phyloP scores from a whole-genome alignment of 2,113 vertebrate species.

The Nibea albiflora region DNA sequence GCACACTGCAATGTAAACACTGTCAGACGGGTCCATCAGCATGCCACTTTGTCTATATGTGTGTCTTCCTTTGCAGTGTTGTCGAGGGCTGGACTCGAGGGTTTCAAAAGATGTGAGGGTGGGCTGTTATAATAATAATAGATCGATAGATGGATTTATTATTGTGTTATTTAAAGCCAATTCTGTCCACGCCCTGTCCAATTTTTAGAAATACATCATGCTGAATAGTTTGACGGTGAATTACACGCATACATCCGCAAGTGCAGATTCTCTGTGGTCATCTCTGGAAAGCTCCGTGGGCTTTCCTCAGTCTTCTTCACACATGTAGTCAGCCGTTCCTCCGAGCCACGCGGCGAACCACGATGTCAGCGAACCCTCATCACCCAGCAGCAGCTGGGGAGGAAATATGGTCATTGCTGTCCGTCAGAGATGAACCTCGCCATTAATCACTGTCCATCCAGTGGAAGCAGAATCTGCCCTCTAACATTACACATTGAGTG shows the following conservation, averaged over 20 bases:
- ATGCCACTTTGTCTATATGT: neutral
- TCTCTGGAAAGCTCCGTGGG: constrained; percentile 30
- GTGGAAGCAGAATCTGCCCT: constrained; percentile 38
- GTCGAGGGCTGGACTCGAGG: too few species aligned
- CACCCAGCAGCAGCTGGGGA: constrained; percentile 47
- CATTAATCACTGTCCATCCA: constrained; percentile 69
- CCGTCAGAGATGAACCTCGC: constrained; percentile 41
- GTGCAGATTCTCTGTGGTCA: constrained; percentile 30
- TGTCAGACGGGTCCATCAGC: too few species aligned
- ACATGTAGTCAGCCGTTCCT: constrained; percentile 72
- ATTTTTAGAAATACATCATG: neutral
- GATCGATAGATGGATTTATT: neutral
- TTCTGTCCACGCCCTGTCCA: neutral
- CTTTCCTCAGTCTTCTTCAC: constrained; percentile 62
- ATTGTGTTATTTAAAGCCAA: neutral
- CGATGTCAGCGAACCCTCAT: constrained; percentile 68
- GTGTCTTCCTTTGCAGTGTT: neutral
- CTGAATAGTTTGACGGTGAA: neutral
- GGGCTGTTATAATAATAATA: neutral
- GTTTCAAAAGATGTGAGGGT: neutral
- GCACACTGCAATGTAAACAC: too few species aligned
- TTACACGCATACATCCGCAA: neutral
- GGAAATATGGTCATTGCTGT: constrained; percentile 47
- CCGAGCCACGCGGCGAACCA: constrained; percentile 71
- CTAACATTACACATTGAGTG: constrained; percentile 4